phyloP scores from a whole-genome alignment of 2,113 vertebrate genomes.

The Perccottus glenii region DNA sequence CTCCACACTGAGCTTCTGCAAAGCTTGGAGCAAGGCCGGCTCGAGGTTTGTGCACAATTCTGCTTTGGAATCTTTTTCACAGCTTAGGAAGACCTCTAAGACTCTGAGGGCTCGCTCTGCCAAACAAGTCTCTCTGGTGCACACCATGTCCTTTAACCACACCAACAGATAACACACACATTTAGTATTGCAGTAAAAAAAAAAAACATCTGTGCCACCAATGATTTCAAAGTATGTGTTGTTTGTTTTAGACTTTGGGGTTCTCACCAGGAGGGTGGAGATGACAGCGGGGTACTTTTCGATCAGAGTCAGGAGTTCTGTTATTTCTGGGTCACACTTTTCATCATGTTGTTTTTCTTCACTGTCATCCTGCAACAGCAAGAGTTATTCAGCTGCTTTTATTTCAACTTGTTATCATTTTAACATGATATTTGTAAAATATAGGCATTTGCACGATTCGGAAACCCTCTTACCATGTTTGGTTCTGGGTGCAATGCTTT shows the following conservation, averaged over 20 bases:
- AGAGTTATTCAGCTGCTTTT: conserved; percentile 7
- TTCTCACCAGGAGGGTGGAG: conserved; percentile 86
- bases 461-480: conserved; percentile 6
- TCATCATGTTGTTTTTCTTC: conserved; percentile 29
- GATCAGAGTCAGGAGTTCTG: conserved; percentile 79
- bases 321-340: conserved; percentile 47
- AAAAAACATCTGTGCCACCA: neutral
- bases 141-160: conserved; percentile 81
- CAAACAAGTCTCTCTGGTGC: conserved; percentile 74
- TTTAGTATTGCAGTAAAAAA: neutral
- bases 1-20: conserved; percentile 84
- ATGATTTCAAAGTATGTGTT: neutral
- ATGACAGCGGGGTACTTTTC: conserved; percentile 80
- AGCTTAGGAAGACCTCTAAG: conserved; percentile 78
- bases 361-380: conserved; percentile 9
- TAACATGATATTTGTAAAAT: too few species aligned
- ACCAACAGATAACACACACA: conserved; percentile 8
- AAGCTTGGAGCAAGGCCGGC: conserved; percentile 83
- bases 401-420: neutral
- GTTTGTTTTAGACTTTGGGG: neutral
- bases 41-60: conserved; percentile 79
- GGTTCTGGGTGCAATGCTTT: conserved; percentile 37
- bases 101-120: conserved; percentile 78
- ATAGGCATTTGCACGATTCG: too few species aligned
- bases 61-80: conserved; percentile 60